phyloP scores from a whole-genome alignment of 2,888 invertebrate species.

The Nomada ruficornis region DNA sequence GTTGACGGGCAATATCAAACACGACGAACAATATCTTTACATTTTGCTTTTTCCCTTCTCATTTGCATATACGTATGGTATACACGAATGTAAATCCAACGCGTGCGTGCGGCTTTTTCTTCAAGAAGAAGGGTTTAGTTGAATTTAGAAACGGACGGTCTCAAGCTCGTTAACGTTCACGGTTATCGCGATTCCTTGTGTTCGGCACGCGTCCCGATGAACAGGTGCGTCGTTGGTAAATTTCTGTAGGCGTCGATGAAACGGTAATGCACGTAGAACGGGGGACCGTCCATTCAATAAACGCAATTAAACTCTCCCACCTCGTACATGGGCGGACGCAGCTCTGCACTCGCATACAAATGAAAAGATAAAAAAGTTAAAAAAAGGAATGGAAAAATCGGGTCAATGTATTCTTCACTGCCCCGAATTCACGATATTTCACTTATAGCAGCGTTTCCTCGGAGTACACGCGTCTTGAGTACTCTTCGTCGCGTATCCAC shows the following conservation, averaged over 20 bases:
- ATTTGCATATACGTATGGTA: not conserved
- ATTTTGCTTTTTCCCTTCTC: not conserved
- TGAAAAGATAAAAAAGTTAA: not conserved
- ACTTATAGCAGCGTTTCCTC: constrained; percentile 78
- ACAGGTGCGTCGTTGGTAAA: not conserved
- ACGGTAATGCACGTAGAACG: not conserved
- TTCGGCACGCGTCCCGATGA: not conserved
- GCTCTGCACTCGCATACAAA: not conserved
- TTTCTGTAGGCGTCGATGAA: not conserved
- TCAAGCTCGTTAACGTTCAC: constrained; percentile 22
- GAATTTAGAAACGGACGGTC: constrained; percentile 51
- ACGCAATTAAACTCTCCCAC: constrained; percentile 48
- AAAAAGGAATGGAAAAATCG: not conserved
- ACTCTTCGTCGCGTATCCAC: constrained; percentile 59
- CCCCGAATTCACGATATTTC: not conserved
- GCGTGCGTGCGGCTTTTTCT: not conserved
- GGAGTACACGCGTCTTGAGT: constrained; percentile 69
- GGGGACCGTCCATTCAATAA: constrained; percentile 39
- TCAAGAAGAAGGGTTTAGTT: constrained; percentile 32
- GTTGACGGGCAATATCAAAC: not conserved
- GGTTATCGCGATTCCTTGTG: constrained; percentile 34
- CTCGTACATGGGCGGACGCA: constrained; percentile 10
- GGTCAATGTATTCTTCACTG: not conserved
- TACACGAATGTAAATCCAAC: not conserved
- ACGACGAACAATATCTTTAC: constrained; percentile 16